phyloP scores from a whole-genome alignment of 2,888 invertebrate species.

The Coleophora flavipennella region DNA sequence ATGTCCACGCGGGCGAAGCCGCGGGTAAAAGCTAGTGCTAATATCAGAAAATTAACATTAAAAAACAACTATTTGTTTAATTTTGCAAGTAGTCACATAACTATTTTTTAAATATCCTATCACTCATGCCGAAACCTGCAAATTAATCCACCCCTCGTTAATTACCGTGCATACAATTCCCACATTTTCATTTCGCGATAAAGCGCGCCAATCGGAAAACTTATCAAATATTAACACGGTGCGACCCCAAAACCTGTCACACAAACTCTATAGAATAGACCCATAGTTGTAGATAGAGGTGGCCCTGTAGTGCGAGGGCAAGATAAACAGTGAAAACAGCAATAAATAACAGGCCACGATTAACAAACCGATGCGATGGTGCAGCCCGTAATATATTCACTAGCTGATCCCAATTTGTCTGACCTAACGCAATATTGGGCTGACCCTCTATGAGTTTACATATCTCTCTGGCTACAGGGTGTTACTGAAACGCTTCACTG shows the following conservation, averaged over 20 bases:
- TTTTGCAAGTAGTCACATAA: too few species aligned
- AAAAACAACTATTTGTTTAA: too few species aligned
- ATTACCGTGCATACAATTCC: too few species aligned
- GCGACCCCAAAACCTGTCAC: not conserved
- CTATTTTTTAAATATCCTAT: too few species aligned
- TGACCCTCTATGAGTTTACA: conserved; percentile 35
- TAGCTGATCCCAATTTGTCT: conserved; percentile 69
- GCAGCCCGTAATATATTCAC: conserved; percentile 68
- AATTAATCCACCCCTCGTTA: too few species aligned
- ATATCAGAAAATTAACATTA: too few species aligned
- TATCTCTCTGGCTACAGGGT: conserved; percentile 23
- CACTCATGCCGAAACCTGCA: too few species aligned
- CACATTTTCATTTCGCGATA: too few species aligned
- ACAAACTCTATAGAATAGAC: not conserved
- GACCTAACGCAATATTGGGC: conserved; percentile 65
- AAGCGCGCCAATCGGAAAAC: too few species aligned
- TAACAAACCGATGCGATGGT: conserved; percentile 61
- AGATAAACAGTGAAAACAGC: conserved; percentile 25
- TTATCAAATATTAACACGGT: not conserved
- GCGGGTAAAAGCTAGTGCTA: too few species aligned
- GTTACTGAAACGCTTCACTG: not conserved
- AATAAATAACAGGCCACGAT: conserved; percentile 66
- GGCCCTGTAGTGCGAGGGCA: conserved; percentile 5
- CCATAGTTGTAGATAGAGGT: conserved; percentile 13
- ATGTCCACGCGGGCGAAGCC: too few species aligned